phyloP scores from a whole-genome alignment of 1,140 invertebrate species.

The Myzus persicae region DNA sequence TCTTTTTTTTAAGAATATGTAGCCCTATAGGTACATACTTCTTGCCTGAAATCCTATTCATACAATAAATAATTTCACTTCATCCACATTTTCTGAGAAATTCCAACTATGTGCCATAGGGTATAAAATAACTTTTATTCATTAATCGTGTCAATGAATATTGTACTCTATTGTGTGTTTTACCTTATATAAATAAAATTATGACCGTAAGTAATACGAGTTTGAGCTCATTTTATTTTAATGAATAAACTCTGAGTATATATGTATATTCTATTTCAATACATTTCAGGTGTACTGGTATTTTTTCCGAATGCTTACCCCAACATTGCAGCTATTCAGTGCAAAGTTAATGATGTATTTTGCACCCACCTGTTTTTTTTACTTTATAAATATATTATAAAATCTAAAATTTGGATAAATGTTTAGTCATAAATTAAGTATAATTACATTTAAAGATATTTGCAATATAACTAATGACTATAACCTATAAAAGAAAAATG shows the following conservation, averaged over 20 bases:
- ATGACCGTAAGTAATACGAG: not conserved
- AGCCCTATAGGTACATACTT: no score
- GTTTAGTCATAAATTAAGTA: no score
- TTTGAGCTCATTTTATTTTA: not conserved
- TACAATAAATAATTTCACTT: not conserved
- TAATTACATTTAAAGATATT: no score
- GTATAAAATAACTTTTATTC: not conserved
- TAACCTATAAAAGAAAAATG: no score
- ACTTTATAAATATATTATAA: no score
- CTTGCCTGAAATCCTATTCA: not conserved
- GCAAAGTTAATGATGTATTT: not conserved
- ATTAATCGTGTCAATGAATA: not conserved
- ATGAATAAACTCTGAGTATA: not conserved
- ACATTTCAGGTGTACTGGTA: not conserved
- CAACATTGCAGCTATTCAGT: not conserved
- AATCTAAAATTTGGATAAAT: no score
- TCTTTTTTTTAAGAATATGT: not conserved
- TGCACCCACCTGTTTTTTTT: not conserved
- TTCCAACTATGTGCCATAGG: not conserved
- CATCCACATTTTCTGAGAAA: not conserved
- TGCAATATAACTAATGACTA: no score
- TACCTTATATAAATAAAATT: not conserved
- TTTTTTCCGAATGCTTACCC: not conserved
- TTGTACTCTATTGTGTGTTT: not conserved
- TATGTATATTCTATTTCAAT: not conserved